phyloP scores from a whole-genome alignment of 2,113 vertebrate species.

The Notechis scutatus region DNA sequence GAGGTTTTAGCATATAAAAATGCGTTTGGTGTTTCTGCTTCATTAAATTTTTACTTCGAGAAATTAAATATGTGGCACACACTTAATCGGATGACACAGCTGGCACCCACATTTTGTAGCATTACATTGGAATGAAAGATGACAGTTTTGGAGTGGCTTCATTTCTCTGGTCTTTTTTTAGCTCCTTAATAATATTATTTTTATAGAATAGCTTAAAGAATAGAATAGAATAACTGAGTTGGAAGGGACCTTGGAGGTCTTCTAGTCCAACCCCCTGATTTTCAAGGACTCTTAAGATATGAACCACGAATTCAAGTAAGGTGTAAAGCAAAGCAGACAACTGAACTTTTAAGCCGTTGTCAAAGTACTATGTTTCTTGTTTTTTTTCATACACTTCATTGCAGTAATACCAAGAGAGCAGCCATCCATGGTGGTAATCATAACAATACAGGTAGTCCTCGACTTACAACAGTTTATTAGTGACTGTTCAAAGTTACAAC shows the following conservation, averaged over 20 bases:
- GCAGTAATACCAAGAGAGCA: not conserved
- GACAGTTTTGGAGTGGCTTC: not conserved
- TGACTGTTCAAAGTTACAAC: not conserved
- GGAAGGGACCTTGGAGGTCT: too few relatives aligned
- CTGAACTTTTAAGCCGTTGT: not conserved
- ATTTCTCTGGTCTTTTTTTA: not conserved
- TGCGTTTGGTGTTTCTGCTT: not conserved
- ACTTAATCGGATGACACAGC: not conserved
- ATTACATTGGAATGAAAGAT: not conserved
- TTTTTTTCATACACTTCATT: not conserved
- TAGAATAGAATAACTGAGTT: too few relatives aligned
- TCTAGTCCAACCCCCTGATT: too few relatives aligned
- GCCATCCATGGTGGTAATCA: not conserved
- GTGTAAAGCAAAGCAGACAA: not conserved
- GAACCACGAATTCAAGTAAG: too few relatives aligned
- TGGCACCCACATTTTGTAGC: not conserved
- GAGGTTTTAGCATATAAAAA: not conserved
- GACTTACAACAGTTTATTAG: not conserved
- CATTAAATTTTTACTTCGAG: conserved; percentile 6
- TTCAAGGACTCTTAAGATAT: not conserved
- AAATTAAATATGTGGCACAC: not conserved
- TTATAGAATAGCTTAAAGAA: not conserved
- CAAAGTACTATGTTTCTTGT: not conserved
- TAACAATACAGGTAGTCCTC: not conserved
- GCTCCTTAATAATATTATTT: not conserved